Base-by-base conservation (phyloP, 2,888 invertebrate genomes). In the Cheilosia variabilis region DNA sequence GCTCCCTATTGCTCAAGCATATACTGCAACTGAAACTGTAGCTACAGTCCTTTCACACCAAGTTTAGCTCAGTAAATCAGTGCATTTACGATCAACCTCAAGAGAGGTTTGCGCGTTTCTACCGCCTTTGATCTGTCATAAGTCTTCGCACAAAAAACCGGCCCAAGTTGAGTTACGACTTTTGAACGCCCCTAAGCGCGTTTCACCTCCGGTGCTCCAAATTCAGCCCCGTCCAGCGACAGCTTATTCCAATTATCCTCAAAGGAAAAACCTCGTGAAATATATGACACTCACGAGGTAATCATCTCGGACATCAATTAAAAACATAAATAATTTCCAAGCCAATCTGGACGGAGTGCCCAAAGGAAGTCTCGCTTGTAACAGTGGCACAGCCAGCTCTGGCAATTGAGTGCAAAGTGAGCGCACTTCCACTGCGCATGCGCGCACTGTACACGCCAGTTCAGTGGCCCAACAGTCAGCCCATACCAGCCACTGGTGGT, bases 301-400 rank as follows among this genome's bases (percentile, higher is more conserved):
- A 86, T 86, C 81, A 86, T 86, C 76, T 72, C 27, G 66, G 66
- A 66, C 72, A 81, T 86, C 86, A 86, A 86, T 86, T 86, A 86
- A 86, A 80, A 80, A 76, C 76, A 83, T 83, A 83, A 83, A 79
- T 82, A 55, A 75, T 76, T 65, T 81, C 66, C 37, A 69, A 55
- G 65, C 62, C 15, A 34, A 84, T 57, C 57, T 52, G 31, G 7
- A 27, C 27, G 6, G 24, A 22, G 13, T 58, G 19, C 22, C 53
- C 55, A 69, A 52, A 63, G 76, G 76, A 68, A 75, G 68, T 63
- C 55, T 6, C 10, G 9, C 55, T 6, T 15, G 22, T 53, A 62
- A 37, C 19, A 17, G 19, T 43, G 52, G 19, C 50, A 50, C 3
- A 24, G 76, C 58, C 57, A 37, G 62, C 37, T 50, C 57, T 3